phyloP scores from a whole-genome alignment of 2,888 invertebrate genomes.

The Drosophila neotestacea region DNA sequence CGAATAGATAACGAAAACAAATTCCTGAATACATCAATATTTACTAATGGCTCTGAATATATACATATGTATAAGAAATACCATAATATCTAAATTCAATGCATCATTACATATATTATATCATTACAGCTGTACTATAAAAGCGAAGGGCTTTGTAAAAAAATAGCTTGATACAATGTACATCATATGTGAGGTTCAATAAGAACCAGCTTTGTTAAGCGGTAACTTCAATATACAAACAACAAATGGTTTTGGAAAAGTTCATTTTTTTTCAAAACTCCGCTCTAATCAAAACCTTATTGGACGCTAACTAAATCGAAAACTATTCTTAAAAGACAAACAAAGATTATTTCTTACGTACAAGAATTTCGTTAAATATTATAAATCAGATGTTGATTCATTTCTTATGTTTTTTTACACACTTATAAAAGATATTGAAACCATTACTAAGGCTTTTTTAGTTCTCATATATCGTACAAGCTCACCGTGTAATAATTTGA shows the following conservation, averaged over 20 bases:
- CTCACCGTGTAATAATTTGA: too few relatives aligned
- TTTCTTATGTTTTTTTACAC: background rate
- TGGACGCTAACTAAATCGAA: too few relatives aligned
- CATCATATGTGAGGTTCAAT: background rate
- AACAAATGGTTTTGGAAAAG: too few relatives aligned
- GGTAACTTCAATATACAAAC: background rate
- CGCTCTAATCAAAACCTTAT: too few relatives aligned
- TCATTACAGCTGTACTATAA: too few relatives aligned
- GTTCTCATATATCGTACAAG: too few relatives aligned
- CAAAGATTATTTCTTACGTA: background rate
- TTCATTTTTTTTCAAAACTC: too few relatives aligned
- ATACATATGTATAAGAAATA: constrained; percentile 1
- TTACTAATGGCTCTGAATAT: constrained; percentile 18
- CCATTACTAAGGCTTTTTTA: too few relatives aligned
- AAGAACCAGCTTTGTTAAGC: background rate
- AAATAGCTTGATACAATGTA: background rate
- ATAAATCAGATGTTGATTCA: background rate
- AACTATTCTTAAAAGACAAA: background rate
- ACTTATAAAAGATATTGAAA: background rate
- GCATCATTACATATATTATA: background rate
- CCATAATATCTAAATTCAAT: constrained; percentile 7
- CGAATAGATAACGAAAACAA: constrained; percentile 31
- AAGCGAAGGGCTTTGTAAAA: too few relatives aligned
- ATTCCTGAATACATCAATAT: constrained; percentile 21
- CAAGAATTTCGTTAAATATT: background rate